These are phyloP conservation scores for Anaspis maculata DNA, from an alignment of 2,888 invertebrate genomes.

Conservation along the genomic window DNA sequence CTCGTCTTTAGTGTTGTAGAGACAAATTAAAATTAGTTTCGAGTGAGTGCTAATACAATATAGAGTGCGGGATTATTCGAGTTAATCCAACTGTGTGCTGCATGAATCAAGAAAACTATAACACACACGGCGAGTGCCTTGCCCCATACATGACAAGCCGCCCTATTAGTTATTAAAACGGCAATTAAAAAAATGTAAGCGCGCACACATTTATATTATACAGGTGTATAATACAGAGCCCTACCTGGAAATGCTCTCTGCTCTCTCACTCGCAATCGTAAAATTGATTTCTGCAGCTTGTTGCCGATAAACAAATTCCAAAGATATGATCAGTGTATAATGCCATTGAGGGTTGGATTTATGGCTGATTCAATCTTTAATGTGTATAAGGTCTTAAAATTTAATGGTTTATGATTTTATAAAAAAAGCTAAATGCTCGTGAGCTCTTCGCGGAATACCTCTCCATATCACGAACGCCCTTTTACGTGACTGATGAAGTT, in stretches of 20 bases:
- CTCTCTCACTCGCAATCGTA: conserved; percentile 25
- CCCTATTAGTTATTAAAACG: conserved; percentile 26
- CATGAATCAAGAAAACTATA: no score
- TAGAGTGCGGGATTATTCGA: conserved; percentile 5
- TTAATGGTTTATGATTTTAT: conserved; percentile 34
- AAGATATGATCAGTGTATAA: conserved; percentile 36
- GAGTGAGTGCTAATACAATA: conserved; percentile 17
- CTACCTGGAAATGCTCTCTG: conserved; percentile 29
- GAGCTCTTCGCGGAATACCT: no score
- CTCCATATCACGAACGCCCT: no score
- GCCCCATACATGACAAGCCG: background rate
- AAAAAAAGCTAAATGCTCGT: no score
- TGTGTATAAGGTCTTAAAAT: conserved; percentile 36
- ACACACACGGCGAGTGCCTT: no score
- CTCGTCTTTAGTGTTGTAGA: conserved; percentile 17
- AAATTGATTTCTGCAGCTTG: conserved; percentile 37
- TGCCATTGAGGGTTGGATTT: conserved; percentile 34
- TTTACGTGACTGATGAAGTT: no score
- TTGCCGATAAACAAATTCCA: conserved; percentile 35
- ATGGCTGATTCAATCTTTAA: conserved; percentile 37
- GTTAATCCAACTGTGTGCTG: no score
- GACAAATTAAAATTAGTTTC: conserved; percentile 20
- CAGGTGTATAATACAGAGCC: background rate
- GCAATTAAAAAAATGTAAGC: conserved; percentile 36
- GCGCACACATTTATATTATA: conserved; percentile 29